Base-by-base conservation (phyloP, 2,797 vertebrate genomes). In the Fringilla coelebs region DNA sequence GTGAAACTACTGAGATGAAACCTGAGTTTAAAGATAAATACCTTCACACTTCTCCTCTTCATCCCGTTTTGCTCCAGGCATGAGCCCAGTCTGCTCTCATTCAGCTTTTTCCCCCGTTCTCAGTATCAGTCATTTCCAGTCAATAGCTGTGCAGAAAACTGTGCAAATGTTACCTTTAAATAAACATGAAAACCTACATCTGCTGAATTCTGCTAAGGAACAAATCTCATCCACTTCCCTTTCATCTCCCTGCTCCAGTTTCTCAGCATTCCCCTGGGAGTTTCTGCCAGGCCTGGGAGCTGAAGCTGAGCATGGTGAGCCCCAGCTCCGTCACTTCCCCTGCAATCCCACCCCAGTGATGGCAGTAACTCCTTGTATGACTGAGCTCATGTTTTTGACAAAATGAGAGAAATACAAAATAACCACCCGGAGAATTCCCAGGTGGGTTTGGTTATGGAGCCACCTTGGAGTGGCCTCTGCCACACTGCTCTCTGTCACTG, bases 401-500 rank as follows among this genome's bases (percentile, higher is more conserved):
- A 36, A 41, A 54, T 0, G 11, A 78, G 80, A 45, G 32, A 65
- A 48, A 55, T 1, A 36, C 28, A 32, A 41, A 78, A 45, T 15
- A 61, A 52, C 16, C 55, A 16, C 1, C 2, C 8, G 63, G 72
- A 60, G 55, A 68, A 78, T 46, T 46, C 54, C 87, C 58, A 13
- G 63, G 51, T 48, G 66, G 49, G 21, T 34, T 10, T 36, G 49
- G 1, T 65, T 60, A 2, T 19, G 4, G 15, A 61, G 71, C 15
- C 15, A 3, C 1, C 2, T 60, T 5, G n/a, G 41, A 43, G 18
- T 43, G n/a, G n/a, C 41, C 0, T 21, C 32, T 36, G 60, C 38
- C 54, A 3, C 3, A 0, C 43, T 52, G 22, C 38, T 43, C 13
- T 21, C 60, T 2, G 16, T 43, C 8, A 0, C 25, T 3, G 36